Base-by-base conservation (phyloP, 1,140 invertebrate genomes). In the Parapsyche elsis region DNA sequence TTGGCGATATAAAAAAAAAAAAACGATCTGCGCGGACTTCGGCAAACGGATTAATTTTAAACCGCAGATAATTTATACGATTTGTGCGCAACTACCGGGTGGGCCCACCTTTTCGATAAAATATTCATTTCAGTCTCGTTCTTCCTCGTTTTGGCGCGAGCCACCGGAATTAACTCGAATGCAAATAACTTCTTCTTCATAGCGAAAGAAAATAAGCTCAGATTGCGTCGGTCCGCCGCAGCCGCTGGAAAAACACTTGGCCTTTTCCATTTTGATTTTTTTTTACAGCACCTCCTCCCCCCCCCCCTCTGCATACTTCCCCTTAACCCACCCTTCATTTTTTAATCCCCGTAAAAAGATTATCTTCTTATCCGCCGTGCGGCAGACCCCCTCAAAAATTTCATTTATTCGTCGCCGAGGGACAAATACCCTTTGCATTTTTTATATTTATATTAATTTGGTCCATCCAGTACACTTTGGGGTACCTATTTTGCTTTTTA, bases 331-430 rank as follows among this genome's bases (percentile, higher is more conserved):
- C 44, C 75, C 70, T 71, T 80, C 78, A 83, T 83, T 83, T 80
- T 80, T 83, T 83, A 83, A 83, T 83, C 81, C 79, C 79, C 77
- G 81, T 83, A 83, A 83, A 83, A 80, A 81, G 81, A 82, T 83
- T 83, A 83, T 83, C 81, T 70, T 78, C 77, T 83, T 83, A 80
- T 83, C 76, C 59, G 57, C 21, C 70, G 26, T n/a, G 46, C 78
- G 77, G 75, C 78, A 78, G 76, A 30, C 24, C 67, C 79, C 76
- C 38, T 21, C 44, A 53, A 19, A 64, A 76, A 30, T 73, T 79
- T 79, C 71, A 75, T 79, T 79, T 79, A 79, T 78, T 67, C 76
- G 57, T 26, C n/a, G 76, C n/a, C 9, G 7, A 24, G 53, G 24
- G 24, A 67, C 57, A 16, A 70, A 23, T 78, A 46, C 24, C 73